These are phyloP conservation scores for Orius insidiosus DNA, from an alignment of 1,140 invertebrate genomes.

Conservation along the genomic window DNA sequence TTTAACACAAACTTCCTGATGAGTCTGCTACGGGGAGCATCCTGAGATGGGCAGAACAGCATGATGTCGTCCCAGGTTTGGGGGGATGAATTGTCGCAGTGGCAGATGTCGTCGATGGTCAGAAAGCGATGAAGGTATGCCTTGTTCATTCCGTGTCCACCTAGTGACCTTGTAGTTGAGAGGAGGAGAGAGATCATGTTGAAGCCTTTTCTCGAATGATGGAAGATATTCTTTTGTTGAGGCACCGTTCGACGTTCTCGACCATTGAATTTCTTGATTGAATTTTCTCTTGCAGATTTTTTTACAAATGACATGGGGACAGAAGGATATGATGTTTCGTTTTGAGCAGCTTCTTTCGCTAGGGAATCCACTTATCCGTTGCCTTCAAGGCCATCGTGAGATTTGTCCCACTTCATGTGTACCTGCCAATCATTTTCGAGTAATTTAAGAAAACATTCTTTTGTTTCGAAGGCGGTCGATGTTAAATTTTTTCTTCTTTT, in stretches of 20 bases:
- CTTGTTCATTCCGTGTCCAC: neutral
- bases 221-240: neutral
- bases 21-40: neutral
- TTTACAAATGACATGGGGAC: neutral
- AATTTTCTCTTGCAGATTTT: neutral
- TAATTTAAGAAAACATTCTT: neutral
- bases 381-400: neutral
- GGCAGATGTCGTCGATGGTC: neutral
- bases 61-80: neutral
- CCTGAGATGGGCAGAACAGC: neutral
- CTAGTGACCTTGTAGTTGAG: neutral
- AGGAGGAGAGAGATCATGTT: neutral
- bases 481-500: neutral
- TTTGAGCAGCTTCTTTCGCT: neutral
- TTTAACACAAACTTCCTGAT: neutral
- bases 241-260: neutral
- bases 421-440: neutral
- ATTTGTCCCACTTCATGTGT: neutral
- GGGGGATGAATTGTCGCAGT: neutral
- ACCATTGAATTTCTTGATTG: neutral
- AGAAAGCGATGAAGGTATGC: neutral
- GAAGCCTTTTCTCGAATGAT: neutral
- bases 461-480: neutral
- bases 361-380: no score
- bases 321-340: neutral